Percentiles rank a stretch among this genome's conserved stretches.
Conservation (phyloP, 2,113 vertebrate species). For the Corydoras sp. region DNA sequence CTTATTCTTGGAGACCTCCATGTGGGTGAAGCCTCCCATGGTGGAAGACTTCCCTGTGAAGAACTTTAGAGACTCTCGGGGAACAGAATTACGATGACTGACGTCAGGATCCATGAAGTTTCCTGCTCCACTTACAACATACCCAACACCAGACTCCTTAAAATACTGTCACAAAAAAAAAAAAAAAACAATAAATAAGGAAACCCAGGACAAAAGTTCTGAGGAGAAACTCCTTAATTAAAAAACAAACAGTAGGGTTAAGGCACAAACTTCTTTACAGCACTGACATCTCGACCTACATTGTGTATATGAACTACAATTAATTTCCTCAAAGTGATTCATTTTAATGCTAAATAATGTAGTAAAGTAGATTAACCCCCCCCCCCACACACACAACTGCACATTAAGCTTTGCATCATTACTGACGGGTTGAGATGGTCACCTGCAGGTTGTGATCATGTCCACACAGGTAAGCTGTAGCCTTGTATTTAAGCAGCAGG, state of each 20-base stretch:
- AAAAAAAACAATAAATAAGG: too few species aligned
- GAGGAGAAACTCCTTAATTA: too few species aligned
- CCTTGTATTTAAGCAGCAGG: slow-evolving; percentile 69
- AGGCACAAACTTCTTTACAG: too few species aligned
- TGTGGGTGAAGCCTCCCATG: slow-evolving; percentile 75
- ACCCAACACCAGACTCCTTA: slow-evolving; percentile 70
- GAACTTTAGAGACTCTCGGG: slow-evolving; percentile 75
- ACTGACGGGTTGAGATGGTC: not conserved
- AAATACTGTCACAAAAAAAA: slow-evolving; percentile 68
- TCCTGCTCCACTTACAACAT: slow-evolving; percentile 81
- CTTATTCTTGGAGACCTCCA: slow-evolving; percentile 69
- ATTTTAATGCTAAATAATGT: too few species aligned
- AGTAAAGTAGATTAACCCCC: too few species aligned
- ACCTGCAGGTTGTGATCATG: slow-evolving; percentile 93
- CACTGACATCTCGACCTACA: too few species aligned
- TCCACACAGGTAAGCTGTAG: slow-evolving; percentile 81
- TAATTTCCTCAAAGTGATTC: too few species aligned
- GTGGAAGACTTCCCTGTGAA: slow-evolving; percentile 70
- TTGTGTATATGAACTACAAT: too few species aligned
- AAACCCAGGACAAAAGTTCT: not conserved
- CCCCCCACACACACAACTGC: too few species aligned
- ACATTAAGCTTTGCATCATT: too few species aligned
- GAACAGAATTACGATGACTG: slow-evolving; percentile 67
- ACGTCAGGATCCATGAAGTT: slow-evolving; percentile 81
- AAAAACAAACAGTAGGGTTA: too few species aligned